Evolutionary conservation across 2,113 vertebrate genomes (phyloP).

Genomic region (Alectura lathami): DNA sequence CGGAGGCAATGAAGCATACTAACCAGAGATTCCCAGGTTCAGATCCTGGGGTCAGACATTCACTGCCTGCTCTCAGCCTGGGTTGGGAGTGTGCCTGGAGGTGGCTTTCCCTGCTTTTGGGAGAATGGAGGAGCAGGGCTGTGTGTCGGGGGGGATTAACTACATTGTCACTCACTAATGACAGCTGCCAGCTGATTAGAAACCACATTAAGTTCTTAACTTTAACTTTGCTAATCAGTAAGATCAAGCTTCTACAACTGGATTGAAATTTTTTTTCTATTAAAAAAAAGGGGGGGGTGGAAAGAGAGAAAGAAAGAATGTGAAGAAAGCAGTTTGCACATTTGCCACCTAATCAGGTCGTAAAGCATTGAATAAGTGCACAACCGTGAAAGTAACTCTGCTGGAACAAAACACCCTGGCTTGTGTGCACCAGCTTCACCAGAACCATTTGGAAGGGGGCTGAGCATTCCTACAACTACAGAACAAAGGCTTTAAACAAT

Average conservation of each 20-base stretch:
- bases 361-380: not conserved
- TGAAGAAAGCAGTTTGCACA: not conserved
- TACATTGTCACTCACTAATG: conserved; percentile 47
- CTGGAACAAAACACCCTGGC: not conserved
- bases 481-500: not conserved
- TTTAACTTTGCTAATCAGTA: conserved; percentile 50
- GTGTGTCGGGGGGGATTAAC: conserved; percentile 17
- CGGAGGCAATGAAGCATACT: not conserved
- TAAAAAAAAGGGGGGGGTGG: not conserved
- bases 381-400: not conserved
- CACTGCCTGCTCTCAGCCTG: not conserved
- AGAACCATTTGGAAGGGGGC: not conserved
- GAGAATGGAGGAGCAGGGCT: not conserved
- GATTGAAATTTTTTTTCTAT: not conserved
- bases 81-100: not conserved
- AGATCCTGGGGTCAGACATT: not conserved
- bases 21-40: conserved; percentile 49
- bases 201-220: conserved; percentile 46
- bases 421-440: not conserved
- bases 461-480: not conserved
- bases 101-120: not conserved
- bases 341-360: conserved; percentile 7
- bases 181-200: conserved; percentile 59
- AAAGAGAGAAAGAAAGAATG: not conserved
- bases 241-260: not conserved